phyloP scores from a whole-genome alignment of 2,113 vertebrate species.

The Cynopterus brachyotis region DNA sequence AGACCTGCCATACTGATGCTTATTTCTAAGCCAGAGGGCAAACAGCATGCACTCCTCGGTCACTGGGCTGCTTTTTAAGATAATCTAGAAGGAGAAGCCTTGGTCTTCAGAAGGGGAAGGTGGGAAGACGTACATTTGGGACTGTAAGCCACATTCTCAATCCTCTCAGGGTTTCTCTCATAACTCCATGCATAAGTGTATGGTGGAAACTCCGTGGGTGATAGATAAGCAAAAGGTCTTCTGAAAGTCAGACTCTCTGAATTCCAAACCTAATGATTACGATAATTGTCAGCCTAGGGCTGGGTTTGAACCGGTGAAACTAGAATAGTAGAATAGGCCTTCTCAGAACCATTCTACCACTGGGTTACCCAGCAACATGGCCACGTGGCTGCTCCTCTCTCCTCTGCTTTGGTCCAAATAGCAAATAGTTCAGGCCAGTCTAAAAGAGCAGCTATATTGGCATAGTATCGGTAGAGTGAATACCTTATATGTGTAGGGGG shows the following conservation, averaged over 20 bases:
- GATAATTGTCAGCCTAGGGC: constrained; percentile 40
- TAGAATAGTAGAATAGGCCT: not conserved
- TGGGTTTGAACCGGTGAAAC: constrained; percentile 70
- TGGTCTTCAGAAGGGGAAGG: not conserved
- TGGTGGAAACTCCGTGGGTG: not conserved
- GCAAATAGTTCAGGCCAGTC: not conserved
- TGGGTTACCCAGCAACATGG: not conserved
- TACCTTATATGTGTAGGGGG: not conserved
- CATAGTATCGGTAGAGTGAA: not conserved
- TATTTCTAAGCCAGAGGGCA: not conserved
- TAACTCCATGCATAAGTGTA: not conserved
- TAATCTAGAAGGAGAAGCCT: not conserved
- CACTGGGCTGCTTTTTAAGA: not conserved
- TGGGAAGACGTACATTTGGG: not conserved
- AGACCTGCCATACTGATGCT: not conserved
- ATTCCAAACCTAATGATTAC: constrained; percentile 49
- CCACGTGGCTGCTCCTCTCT: not conserved
- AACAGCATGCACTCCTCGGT: not conserved
- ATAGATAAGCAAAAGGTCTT: constrained; percentile 46
- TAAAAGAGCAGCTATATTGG: not conserved
- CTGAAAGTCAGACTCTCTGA: constrained; percentile 38
- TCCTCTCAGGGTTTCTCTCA: not conserved
- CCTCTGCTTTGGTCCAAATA: not conserved
- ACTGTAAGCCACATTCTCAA: not conserved
- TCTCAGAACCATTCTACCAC: not conserved